Base-by-base conservation (phyloP, 2,113 vertebrate species). In the Eptesicus fuscus region DNA sequence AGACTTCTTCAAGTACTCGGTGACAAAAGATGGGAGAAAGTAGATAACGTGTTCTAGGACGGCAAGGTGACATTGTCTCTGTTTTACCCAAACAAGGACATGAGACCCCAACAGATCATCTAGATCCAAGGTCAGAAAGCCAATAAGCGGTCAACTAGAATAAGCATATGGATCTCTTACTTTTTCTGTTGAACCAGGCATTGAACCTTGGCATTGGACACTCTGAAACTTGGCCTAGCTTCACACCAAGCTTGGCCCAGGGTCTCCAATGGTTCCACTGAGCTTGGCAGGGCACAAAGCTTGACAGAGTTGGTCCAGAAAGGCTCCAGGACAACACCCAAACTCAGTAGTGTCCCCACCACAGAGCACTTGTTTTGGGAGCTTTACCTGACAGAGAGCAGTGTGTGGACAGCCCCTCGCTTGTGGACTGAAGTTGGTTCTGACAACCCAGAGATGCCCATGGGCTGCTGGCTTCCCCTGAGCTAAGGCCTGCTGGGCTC, bases 161-260 rank as follows among this genome's bases (percentile, higher is more conserved):
- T 51, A 92, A 90, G 18, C 67, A 73, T 95, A 71, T 96, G 90
- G 63, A 95, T n/a, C 59, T 92, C 89, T 84, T 76, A 79, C 14
- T 71, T 59, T 92, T 82, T 77, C 69, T 59, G 80, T 79, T 73
- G 80, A 86, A 85, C 67, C 61, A 96, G 90, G 96, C 82, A 63
- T 49, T 70, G 28, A 74, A 80, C 17, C 47, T 90, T 95, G 94
- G 92, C 49, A 0, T 61, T 70, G 35, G 84, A 77, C 40, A n/a
- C 51, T 77, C 78, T 92, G 42, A 93, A 77, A 93, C 35, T 96
- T 96, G 95, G 93, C 88, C 32, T 82, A 53, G 18, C 20, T 90
- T 93, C 37, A 77, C 37, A 49, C 14, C 79, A 67, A 88, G 40
- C 70, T 95, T 97, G 96, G 96, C 92, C 35, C 59, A n/a, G 83